Evolutionary conservation across 2,888 invertebrate species (phyloP).

Genomic region (Xanthia togata): DNA sequence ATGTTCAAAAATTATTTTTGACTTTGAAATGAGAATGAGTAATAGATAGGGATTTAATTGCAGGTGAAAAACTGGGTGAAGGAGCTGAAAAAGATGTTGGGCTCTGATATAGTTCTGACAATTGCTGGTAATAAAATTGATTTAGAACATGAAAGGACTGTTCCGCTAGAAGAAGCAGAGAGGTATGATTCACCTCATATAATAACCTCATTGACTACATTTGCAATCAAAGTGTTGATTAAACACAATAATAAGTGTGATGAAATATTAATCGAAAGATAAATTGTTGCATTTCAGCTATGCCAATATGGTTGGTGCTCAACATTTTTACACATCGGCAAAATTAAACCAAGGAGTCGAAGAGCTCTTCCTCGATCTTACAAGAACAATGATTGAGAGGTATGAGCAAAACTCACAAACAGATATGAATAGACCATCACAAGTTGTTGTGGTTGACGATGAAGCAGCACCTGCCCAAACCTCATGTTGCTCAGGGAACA

Average conservation of each 20-base stretch:
- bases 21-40: background rate
- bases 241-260: background rate
- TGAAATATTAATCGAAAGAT: background rate
- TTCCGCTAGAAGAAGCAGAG: conserved; percentile 96
- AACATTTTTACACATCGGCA: conserved; percentile 98
- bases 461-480: conserved; percentile 77
- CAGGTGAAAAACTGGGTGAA: conserved; percentile 99
- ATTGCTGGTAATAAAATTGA: conserved; percentile 99
- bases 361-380: conserved; percentile 96
- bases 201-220: background rate
- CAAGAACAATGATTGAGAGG: conserved; percentile 93
- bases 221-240: background rate
- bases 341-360: conserved; percentile 97
- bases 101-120: conserved; percentile 96
- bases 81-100: conserved; percentile 98
- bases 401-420: conserved; percentile 77
- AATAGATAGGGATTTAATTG: conserved; percentile 61
- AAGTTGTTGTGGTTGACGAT: conserved; percentile 86
- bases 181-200: conserved; percentile 87
- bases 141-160: conserved; percentile 97
- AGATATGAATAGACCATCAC: conserved; percentile 76
- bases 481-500: conserved; percentile 82
- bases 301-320: conserved; percentile 97
- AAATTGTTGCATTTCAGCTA: conserved; percentile 91
- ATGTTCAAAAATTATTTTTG: background rate